Evolutionary conservation across 2,797 vertebrate species (phyloP), one percentile per base, ranked within the genome.

Genomic region (Vultur gryphus): DNA sequence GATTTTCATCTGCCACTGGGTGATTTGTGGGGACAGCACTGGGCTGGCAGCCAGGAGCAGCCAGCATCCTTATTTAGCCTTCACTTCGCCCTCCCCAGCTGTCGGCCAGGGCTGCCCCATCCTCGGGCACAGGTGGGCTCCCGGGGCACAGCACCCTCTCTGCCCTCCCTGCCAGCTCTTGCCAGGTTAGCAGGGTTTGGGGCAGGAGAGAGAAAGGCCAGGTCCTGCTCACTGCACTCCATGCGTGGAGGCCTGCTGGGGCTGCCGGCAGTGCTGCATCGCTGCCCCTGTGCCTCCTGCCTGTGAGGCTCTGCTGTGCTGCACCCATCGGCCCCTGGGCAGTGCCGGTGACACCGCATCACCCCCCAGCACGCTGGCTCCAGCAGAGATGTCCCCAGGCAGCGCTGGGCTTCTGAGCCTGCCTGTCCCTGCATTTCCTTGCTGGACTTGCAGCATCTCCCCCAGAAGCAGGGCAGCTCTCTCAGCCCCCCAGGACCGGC

Each of bases 261-360:
- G 21, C 43, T 80, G 43, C 46, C 2, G 4, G 25, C 62, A 29
- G 29, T 2, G 39, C 64, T 49, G 16, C 26, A 3, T 8, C 2
- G 1, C 48, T 37, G 25, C 29, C 17, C 39, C 44, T 52, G 51
- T 4, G 5, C 41, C 11, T 57, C 31, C 43, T 13, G 61, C 52
- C 49, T 26, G 24, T 2, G 3, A 43, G 49, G 37, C 48, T 51
- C 58, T 76, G 52, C 77, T 17, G 12, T 29, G 39, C 85, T 72
- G 75, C 1, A 1, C 16, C 58, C 44, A 7, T 44, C 2, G 1
- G 28, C 13, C 33, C 37, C 10, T 1, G 1, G 54, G 29, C 58
- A 82, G 58, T 41, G 51, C 31, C 0, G 0, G 52, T 49, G 70
- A 14, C 67, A 31, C 28, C 3, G 3, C 0, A 0, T 31, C n/a